These are phyloP conservation scores for Bubalus kerabau DNA, from an alignment of 2,113 vertebrate species.

Conservation along the genomic window DNA sequence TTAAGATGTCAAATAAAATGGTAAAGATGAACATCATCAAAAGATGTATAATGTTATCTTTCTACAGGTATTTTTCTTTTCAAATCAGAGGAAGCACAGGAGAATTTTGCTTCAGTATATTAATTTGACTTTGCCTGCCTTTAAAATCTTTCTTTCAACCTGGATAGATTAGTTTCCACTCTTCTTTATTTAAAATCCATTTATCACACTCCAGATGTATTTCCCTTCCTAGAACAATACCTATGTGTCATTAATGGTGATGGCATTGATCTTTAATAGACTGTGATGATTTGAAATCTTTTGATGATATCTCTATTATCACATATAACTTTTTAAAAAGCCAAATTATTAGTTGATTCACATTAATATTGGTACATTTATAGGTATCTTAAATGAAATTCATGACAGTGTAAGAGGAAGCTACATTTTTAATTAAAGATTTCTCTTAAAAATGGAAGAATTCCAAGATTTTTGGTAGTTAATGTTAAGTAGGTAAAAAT, in stretches of 20 bases:
- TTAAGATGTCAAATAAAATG: background rate
- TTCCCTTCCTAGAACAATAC: background rate
- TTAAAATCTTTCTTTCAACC: constrained; percentile 1
- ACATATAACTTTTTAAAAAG: constrained; percentile 17
- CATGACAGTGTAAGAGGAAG: background rate
- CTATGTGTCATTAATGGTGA: background rate
- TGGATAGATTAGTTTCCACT: background rate
- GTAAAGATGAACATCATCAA: background rate
- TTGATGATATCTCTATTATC: background rate
- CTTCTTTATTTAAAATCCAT: constrained; percentile 32
- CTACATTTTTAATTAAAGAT: constrained; percentile 31
- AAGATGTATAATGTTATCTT: background rate
- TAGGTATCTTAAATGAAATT: background rate
- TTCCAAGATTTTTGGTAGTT: background rate
- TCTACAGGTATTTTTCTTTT: background rate
- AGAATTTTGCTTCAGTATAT: background rate
- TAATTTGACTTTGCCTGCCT: background rate
- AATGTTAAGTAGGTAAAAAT: background rate
- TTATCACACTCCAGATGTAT: constrained; percentile 7
- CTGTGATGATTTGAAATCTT: constrained; percentile 12
- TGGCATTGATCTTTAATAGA: constrained; percentile 38
- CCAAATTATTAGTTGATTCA: constrained; percentile 8
- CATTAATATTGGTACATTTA: background rate
- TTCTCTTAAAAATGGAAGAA: constrained; percentile 9
- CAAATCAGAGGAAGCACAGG: background rate